Conservation (phyloP, 2,113 vertebrate genomes). For the Felis catus region F.catus_Fca126_mat1.0 CM031425.1:18959001-18959500, state of each 20-base stretch:
- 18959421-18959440: not conserved
- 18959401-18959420: not conserved
- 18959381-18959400: not conserved
- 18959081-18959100: not conserved
- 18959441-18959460: not conserved
- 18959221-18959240: not conserved
- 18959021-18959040: not conserved
- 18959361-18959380: not conserved
- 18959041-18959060: not conserved
- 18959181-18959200: not conserved
- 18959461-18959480: not conserved
- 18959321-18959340: not conserved
- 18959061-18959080: not conserved
- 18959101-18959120: not conserved
- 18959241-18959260: not conserved
- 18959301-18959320: not conserved
- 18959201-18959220: not conserved
- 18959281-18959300: not conserved
- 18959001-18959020: not conserved
- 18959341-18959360: not conserved
- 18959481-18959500: not conserved
- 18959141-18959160: not conserved
- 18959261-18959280: not conserved
- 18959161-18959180: not conserved
- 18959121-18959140: not conserved